Evolutionary conservation across 2,888 invertebrate species (phyloP).

Genomic region (Bruchidius siliquastri): DNA sequence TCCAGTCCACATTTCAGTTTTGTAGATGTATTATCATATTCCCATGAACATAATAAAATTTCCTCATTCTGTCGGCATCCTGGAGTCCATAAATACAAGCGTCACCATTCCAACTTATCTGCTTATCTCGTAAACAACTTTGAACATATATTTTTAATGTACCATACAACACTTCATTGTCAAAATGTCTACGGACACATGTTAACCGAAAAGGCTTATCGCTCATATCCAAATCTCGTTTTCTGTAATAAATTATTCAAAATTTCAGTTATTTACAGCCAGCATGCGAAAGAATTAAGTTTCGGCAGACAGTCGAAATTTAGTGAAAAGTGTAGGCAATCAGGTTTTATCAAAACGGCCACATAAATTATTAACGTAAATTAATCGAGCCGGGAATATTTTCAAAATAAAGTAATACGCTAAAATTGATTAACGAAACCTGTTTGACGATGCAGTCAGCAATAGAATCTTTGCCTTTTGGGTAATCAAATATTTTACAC

Average conservation of each 20-base stretch:
- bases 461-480: too few relatives aligned
- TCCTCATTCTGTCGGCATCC: neutral
- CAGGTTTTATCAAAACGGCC: neutral
- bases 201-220: neutral
- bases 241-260: neutral
- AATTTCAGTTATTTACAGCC: neutral
- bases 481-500: too few relatives aligned
- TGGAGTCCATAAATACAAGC: neutral
- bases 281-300: neutral
- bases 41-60: neutral
- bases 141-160: neutral
- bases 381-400: too few relatives aligned
- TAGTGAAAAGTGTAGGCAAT: neutral
- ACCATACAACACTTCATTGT: neutral
- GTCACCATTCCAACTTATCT: neutral
- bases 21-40: neutral
- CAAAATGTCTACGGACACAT: neutral
- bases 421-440: too few relatives aligned
- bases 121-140: neutral
- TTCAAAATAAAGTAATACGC: too few relatives aligned
- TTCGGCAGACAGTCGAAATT: neutral
- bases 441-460: too few relatives aligned
- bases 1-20: too few relatives aligned
- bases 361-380: neutral
- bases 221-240: neutral